Conservation (phyloP, 2,113 vertebrate genomes). For the Neotoma lepida region DNA sequence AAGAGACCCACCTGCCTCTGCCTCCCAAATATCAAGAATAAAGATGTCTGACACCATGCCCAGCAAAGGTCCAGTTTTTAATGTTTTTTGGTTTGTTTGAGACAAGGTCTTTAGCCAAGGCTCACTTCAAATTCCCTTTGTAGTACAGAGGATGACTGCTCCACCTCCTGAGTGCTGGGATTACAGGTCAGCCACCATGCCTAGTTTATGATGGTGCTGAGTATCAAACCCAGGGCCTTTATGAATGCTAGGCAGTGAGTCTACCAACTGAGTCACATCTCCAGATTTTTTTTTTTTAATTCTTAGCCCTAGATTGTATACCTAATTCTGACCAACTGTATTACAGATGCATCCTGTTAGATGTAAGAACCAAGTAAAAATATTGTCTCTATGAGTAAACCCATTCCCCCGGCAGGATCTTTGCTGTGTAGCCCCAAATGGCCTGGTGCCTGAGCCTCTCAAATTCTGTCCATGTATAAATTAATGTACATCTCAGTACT, state of each 20-base stretch:
- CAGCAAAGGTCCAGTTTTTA: not conserved
- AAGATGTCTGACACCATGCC: not conserved
- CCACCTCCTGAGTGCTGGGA: not conserved
- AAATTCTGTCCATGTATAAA: not conserved
- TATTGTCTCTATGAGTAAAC: not conserved
- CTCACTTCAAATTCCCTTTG: not conserved
- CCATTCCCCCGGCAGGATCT: not conserved
- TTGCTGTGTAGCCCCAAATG: not conserved
- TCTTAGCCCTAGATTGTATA: constrained; percentile 4
- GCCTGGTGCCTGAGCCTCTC: not conserved
- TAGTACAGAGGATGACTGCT: not conserved
- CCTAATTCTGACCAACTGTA: not conserved
- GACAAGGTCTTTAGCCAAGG: not conserved
- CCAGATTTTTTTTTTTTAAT: not conserved
- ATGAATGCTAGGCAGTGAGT: not conserved
- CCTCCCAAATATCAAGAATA: not conserved
- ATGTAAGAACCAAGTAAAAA: constrained; percentile 14
- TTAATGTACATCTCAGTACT: not conserved
- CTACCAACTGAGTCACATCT: not conserved
- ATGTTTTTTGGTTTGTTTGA: not conserved
- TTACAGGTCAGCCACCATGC: not conserved
- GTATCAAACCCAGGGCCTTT: not conserved
- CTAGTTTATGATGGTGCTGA: not conserved
- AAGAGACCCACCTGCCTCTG: not conserved
- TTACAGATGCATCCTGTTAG: not conserved